These are phyloP conservation scores for Frankliniella intonsa DNA, from an alignment of 2,888 invertebrate species.

Conservation along the genomic window DNA sequence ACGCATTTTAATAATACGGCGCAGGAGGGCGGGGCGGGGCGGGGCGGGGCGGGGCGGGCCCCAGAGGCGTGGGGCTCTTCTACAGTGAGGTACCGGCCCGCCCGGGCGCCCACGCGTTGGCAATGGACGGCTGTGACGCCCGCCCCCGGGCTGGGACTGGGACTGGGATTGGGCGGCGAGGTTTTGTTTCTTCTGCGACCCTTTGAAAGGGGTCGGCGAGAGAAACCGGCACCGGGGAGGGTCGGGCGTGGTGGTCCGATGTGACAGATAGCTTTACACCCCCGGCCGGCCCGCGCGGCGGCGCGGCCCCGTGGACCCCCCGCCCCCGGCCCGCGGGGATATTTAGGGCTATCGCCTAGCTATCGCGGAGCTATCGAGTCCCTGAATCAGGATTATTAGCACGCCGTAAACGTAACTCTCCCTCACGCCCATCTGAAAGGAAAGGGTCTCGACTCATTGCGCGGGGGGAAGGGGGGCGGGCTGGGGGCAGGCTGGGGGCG, in stretches of 20 bases:
- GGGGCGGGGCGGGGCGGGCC: not conserved
- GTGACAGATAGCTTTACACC: conserved; percentile 8
- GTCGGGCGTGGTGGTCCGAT: not conserved
- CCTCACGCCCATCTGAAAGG: conserved; percentile 4
- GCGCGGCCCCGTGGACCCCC: not conserved
- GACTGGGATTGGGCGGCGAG: no score
- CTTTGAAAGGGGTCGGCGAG: not conserved
- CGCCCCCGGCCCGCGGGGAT: not conserved
- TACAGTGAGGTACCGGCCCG: no score
- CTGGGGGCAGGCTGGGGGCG: not conserved
- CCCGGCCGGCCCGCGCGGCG: not conserved
- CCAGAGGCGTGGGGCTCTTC: not conserved
- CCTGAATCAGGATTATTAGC: conserved; percentile 24
- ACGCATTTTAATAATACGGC: conserved; percentile 13
- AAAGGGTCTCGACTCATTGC: not conserved
- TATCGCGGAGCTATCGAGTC: not conserved
- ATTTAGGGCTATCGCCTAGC: not conserved
- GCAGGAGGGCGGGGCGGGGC: not conserved
- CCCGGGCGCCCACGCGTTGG: no score
- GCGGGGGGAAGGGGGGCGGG: not conserved
- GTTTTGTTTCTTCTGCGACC: no score
- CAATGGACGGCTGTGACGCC: no score
- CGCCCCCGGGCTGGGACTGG: no score
- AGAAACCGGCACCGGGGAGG: not conserved
- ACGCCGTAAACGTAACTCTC: conserved; percentile 19